Evolutionary conservation across 2,888 invertebrate genomes (phyloP).

Genomic region (Platerodrilus igneus): DNA sequence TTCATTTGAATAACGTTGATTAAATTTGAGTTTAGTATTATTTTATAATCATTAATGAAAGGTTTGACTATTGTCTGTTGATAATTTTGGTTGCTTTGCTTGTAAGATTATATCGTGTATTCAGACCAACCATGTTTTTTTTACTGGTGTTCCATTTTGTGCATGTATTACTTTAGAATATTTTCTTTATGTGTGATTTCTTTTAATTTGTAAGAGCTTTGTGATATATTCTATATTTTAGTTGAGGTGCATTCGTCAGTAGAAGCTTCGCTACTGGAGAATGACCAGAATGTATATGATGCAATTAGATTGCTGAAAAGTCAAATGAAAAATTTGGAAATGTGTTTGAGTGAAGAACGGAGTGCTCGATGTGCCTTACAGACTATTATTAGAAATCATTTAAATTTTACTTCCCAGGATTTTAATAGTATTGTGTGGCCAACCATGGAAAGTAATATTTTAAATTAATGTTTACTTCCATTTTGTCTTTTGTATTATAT

Average conservation of each 20-base stretch:
- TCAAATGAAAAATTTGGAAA: conserved; percentile 40
- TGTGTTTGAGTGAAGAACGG: conserved; percentile 44
- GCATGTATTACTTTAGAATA: no score
- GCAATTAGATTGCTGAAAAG: conserved; percentile 31
- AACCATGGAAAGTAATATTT: conserved; percentile 31
- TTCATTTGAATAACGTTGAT: no score
- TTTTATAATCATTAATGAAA: no score
- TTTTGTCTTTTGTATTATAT: neutral
- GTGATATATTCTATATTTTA: conserved; percentile 12
- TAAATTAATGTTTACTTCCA: conserved; percentile 19
- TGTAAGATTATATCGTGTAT: conserved; percentile 1
- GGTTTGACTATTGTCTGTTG: no score
- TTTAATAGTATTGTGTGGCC: conserved; percentile 44
- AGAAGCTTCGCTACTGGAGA: conserved; percentile 15
- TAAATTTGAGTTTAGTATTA: no score
- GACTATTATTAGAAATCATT: conserved; percentile 37
- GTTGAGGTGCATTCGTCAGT: conserved; percentile 16
- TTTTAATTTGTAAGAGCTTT: neutral
- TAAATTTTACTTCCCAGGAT: conserved; percentile 39
- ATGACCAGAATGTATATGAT: conserved; percentile 28
- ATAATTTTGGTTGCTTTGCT: neutral
- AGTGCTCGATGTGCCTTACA: conserved; percentile 43
- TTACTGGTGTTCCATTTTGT: neutral
- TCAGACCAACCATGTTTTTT: no score
- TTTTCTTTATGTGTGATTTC: neutral